Conservation (phyloP, 2,797 vertebrate species). For the Toxotes lorentzi region DNA sequence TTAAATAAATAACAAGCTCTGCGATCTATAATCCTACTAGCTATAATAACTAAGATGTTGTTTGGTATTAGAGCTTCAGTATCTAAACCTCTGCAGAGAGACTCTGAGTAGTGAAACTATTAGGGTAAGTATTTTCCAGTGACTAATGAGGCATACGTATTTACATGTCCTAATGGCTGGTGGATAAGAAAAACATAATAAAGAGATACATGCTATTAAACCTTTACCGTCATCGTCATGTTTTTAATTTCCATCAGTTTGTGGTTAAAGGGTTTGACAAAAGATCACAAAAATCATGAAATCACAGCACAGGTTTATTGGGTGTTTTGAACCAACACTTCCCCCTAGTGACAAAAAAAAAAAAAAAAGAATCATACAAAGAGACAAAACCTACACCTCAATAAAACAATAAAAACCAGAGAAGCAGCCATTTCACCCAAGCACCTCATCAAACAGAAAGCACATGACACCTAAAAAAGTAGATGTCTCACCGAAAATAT, state of each 20-base stretch:
- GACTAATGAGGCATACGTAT: slow-evolving; percentile 5
- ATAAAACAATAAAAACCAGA: slow-evolving; percentile 42
- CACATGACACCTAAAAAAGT: slow-evolving; percentile 10
- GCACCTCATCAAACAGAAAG: slow-evolving; percentile 27
- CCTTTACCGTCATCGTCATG: slow-evolving; percentile 14
- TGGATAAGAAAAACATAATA: slow-evolving; percentile 27
- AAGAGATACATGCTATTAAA: slow-evolving; percentile 13
- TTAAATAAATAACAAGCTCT: slow-evolving; percentile 51
- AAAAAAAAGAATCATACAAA: slow-evolving; percentile 31
- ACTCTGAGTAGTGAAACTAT: slow-evolving; percentile 8
- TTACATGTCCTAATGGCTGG: background rate
- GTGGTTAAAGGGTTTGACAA: slow-evolving; percentile 27
- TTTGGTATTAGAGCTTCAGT: slow-evolving; percentile 30
- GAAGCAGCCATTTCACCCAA: slow-evolving; percentile 23
- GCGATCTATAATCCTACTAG: slow-evolving; percentile 43
- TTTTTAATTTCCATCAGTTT: slow-evolving; percentile 27
- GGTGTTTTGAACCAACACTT: slow-evolving; percentile 64
- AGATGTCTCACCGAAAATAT: slow-evolving; percentile 14
- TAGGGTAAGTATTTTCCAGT: background rate
- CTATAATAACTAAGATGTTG: slow-evolving; percentile 34
- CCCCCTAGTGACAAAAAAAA: slow-evolving; percentile 75
- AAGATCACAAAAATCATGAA: slow-evolving; percentile 23
- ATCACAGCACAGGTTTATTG: slow-evolving; percentile 57
- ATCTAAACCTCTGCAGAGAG: slow-evolving; percentile 16
- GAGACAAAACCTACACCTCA: slow-evolving; percentile 31